Evolutionary conservation across 2,797 vertebrate species (phyloP).

Genomic region (Balearica regulorum): DNA sequence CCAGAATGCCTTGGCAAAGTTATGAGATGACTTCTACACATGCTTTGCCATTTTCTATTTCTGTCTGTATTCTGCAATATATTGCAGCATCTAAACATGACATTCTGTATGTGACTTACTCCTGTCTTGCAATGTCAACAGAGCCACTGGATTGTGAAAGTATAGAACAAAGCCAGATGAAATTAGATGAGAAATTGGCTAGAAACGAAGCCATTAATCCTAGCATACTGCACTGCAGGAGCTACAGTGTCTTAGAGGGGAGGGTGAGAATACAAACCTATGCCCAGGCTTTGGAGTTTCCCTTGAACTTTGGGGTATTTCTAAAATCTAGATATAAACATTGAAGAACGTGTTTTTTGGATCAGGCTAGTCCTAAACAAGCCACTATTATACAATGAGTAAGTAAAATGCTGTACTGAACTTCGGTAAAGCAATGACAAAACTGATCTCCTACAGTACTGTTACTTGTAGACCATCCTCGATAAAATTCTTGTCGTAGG

Average conservation of each 20-base stretch:
- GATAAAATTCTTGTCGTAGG: neutral
- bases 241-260: neutral
- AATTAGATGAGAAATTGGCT: slow-evolving; percentile 7
- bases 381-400: neutral
- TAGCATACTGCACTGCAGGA: neutral
- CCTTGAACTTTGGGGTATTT: neutral
- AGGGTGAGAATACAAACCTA: neutral
- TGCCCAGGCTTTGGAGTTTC: neutral
- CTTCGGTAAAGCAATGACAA: neutral
- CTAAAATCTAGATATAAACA: neutral
- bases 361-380: neutral
- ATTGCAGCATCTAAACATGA: neutral
- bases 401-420: neutral
- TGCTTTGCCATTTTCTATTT: slow-evolving; percentile 29
- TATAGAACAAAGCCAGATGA: neutral
- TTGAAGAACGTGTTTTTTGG: neutral
- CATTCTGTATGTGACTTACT: neutral
- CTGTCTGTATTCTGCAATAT: slow-evolving; percentile 17
- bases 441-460: neutral
- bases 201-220: neutral
- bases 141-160: slow-evolving; percentile 16
- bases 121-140: slow-evolving; percentile 21
- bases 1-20: neutral
- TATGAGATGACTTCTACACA: neutral
- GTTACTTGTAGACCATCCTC: neutral